These are phyloP conservation scores for Ichneumoninae sp. DNA, from an alignment of 2,888 invertebrate genomes.

Conservation along the genomic window DNA sequence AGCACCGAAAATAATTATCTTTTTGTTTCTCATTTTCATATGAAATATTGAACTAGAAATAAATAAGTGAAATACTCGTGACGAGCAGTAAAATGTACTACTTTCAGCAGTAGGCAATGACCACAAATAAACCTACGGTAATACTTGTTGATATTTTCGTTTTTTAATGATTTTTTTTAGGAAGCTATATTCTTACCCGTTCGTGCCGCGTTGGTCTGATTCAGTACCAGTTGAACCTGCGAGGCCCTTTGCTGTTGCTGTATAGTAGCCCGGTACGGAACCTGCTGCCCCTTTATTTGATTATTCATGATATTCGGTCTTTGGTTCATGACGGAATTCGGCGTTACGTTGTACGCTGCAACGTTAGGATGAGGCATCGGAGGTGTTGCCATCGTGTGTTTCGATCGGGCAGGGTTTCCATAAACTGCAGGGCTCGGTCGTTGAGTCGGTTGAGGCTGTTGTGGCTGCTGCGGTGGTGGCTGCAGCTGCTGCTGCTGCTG, in stretches of 20 bases:
- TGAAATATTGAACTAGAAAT: neutral
- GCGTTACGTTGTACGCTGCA: slow-evolving; percentile 77
- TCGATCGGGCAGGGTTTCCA: slow-evolving; percentile 80
- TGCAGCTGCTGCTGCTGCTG: slow-evolving; percentile 81
- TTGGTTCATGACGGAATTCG: slow-evolving; percentile 79
- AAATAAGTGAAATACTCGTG: neutral
- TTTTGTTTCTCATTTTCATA: neutral
- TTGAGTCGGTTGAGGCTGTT: slow-evolving; percentile 77
- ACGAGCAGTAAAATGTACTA: neutral
- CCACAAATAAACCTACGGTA: neutral
- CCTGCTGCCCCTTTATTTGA: slow-evolving; percentile 86
- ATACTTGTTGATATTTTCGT: neutral
- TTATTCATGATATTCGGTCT: slow-evolving; percentile 82
- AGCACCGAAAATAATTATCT: too few relatives aligned
- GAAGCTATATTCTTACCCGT: slow-evolving; percentile 72
- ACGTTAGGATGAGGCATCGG: slow-evolving; percentile 77
- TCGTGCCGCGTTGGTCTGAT: slow-evolving; percentile 80
- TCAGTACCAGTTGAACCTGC: slow-evolving; percentile 78
- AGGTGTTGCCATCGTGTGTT: slow-evolving; percentile 78
- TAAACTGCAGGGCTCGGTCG: slow-evolving; percentile 77
- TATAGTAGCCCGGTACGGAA: slow-evolving; percentile 84
- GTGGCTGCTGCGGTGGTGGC: slow-evolving; percentile 76
- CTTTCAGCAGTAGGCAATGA: neutral
- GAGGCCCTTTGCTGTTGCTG: slow-evolving; percentile 84
- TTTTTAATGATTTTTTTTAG: neutral